Conservation (phyloP, 2,888 invertebrate species). For the Notocelia uddmanniana region DNA sequence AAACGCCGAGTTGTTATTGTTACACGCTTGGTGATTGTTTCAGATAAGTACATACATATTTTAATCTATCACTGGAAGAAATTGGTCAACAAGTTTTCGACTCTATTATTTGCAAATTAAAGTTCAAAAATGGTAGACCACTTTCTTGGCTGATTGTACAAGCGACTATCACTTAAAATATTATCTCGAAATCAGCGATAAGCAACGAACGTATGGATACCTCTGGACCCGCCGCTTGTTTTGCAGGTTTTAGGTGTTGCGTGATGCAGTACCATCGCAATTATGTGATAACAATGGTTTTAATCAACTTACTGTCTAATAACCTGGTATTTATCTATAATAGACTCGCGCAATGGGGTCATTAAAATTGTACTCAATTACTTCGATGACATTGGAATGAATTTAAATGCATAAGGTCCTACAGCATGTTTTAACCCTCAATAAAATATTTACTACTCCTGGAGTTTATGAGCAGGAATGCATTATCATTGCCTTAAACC, state of each 20-base stretch:
- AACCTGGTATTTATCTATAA: conserved; percentile 23
- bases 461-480: conserved; percentile 1
- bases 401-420: background rate
- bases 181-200: too few relatives aligned
- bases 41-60: conserved; percentile 3
- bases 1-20: conserved; percentile 64
- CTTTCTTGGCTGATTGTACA: too few relatives aligned
- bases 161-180: too few relatives aligned
- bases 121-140: too few relatives aligned
- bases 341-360: background rate
- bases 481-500: conserved; percentile 25
- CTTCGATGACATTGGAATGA: background rate
- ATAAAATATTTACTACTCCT: background rate
- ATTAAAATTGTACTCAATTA: conserved; percentile 17
- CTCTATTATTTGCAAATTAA: too few relatives aligned
- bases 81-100: too few relatives aligned
- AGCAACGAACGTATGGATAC: background rate
- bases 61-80: background rate
- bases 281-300: conserved; percentile 22
- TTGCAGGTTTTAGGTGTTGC: background rate
- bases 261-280: background rate
- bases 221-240: background rate
- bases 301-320: conserved; percentile 24
- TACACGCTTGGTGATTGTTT: conserved; percentile 63
- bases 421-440: background rate